Evolutionary conservation across 2,113 vertebrate genomes (phyloP).

Genomic region (Narcine bancroftii): DNA sequence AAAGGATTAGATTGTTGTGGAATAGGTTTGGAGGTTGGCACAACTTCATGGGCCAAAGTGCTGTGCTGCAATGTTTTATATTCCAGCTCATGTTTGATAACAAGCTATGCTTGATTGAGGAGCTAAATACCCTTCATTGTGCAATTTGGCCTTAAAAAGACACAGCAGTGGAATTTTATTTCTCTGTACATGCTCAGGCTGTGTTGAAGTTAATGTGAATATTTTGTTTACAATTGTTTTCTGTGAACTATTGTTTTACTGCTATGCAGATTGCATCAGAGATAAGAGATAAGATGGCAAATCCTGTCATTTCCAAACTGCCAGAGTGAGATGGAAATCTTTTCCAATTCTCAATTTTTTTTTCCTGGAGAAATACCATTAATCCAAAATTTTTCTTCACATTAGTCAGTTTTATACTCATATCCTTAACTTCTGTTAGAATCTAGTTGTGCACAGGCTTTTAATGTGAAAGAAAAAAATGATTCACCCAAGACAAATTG

Average conservation of each 20-base stretch:
- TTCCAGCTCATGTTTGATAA: too few relatives aligned
- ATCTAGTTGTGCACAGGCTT: neutral
- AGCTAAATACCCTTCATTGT: too few relatives aligned
- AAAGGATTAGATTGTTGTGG: too few relatives aligned
- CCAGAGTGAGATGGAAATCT: neutral
- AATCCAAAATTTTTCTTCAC: neutral
- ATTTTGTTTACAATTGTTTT: neutral
- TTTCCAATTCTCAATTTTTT: neutral
- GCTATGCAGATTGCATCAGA: neutral
- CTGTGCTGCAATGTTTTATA: too few relatives aligned
- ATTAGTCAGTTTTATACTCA: neutral
- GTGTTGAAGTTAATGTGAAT: neutral
- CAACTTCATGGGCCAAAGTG: too few relatives aligned
- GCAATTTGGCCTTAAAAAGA: too few relatives aligned
- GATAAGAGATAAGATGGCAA: neutral
- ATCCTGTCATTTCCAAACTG: neutral
- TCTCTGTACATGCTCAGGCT: too few relatives aligned
- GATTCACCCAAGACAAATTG: neutral
- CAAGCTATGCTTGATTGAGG: too few relatives aligned
- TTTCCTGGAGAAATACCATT: neutral
- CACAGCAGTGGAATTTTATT: too few relatives aligned
- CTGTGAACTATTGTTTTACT: neutral
- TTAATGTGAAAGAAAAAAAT: neutral
- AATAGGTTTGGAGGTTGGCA: too few relatives aligned
- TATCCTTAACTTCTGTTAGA: neutral